Evolutionary conservation across 64 coral and sea anemone species (phyloP), one percentile per base, ranked within the genome.

Genomic region (Dendronephthya gigantea): DNA sequence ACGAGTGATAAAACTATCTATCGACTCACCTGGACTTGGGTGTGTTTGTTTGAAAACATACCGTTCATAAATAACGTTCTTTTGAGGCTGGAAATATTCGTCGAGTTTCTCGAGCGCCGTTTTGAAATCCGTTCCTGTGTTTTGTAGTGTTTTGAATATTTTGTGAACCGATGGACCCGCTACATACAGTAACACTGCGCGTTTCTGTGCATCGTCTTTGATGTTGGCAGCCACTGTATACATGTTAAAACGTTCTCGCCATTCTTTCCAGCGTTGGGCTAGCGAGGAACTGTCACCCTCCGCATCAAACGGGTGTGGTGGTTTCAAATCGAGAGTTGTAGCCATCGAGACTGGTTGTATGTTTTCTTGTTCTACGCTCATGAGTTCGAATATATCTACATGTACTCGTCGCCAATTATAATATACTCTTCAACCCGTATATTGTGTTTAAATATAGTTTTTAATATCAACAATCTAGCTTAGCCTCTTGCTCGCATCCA

Each of bases 261-360:
- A 70, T 70, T 70, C 66, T n/a, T 70, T 32, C 66, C 23, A 70
- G 19, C 66, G 48, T 50, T 70, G 66, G 30, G 66, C 66, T 70
- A 70, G 19, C 66, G 66, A 70, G 30, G 66, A 70, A 9, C 7
- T 70, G 66, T 70, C 66, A 9, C 66, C 19, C 27, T 70, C 66
- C 23, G 30, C 66, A 70, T 70, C 66, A 70, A 70, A 70, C 30
- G 23, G 66, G 27, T 22, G 19, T 70, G 66, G 66, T 70, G 23
- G 30, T 70, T 70, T 70, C 23, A 70, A 32, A 70, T 70, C 66
- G 8, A 70, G 23, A 22, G 30, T 70, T 31, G 19, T 70, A n/a
- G 66, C 66, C 66, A 70, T 70, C 9, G 48, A 50, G 17, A 50
- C 17, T 17, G 48, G 9, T 50, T 50, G 9, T 50, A 17, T 8